phyloP scores from a whole-genome alignment of 2,113 vertebrate species.

The Brachyhypopomus gauderio region DNA sequence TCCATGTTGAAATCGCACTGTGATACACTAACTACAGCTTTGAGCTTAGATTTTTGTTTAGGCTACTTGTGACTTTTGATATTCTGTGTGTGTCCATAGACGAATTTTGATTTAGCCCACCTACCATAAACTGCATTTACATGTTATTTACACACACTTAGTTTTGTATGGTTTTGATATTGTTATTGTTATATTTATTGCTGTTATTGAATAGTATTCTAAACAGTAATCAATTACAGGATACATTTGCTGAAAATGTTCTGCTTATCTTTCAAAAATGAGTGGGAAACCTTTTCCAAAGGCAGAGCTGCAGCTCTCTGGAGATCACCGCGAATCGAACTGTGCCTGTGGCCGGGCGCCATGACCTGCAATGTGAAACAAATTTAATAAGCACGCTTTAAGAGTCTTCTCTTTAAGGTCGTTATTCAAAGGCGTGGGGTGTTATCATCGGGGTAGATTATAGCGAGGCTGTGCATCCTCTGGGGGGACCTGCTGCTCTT shows the following conservation, averaged over 20 bases:
- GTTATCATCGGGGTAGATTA: slow-evolving; percentile 71
- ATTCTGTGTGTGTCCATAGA: too few species aligned
- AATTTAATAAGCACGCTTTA: slow-evolving; percentile 71
- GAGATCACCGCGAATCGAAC: background rate
- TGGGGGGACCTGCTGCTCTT: slow-evolving; percentile 69
- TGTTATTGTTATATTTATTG: background rate
- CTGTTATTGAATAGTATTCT: background rate
- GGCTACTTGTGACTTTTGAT: too few species aligned
- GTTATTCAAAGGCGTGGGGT: slow-evolving; percentile 68
- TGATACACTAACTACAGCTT: too few species aligned
- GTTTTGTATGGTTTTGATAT: background rate
- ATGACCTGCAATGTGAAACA: slow-evolving; percentile 28
- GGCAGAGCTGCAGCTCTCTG: background rate
- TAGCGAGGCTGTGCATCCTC: slow-evolving; percentile 76
- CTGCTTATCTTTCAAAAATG: background rate
- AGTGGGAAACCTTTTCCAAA: slow-evolving; percentile 8
- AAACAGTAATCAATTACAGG: background rate
- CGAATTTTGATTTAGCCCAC: background rate
- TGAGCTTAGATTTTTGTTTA: too few species aligned
- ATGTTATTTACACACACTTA: background rate
- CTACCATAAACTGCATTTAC: background rate
- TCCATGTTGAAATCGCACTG: background rate
- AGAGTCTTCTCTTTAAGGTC: slow-evolving; percentile 67
- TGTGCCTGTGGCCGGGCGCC: background rate
- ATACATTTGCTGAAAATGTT: background rate